These are phyloP conservation scores for Dicyrtoma fusca DNA, from an alignment of 2,888 invertebrate species.

Conservation along the genomic window DNA sequence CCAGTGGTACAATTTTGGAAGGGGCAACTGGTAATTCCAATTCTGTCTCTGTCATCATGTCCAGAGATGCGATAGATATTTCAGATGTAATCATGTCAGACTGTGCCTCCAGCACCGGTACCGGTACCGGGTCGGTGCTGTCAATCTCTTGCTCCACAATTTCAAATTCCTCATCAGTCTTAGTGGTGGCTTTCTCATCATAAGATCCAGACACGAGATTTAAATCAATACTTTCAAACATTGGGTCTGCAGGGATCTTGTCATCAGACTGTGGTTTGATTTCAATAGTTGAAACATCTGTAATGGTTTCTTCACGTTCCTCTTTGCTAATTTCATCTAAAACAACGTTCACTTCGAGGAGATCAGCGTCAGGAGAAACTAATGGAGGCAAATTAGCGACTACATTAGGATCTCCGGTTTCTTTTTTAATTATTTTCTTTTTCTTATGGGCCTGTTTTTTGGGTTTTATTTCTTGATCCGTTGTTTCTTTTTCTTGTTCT, in stretches of 20 bases:
- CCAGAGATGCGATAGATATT: slow-evolving; percentile 15
- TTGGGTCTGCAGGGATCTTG: background rate
- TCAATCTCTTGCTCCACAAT: slow-evolving; percentile 4
- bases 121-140: background rate
- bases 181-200: too few species aligned
- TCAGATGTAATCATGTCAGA: background rate
- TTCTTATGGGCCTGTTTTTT: background rate
- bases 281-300: too few species aligned
- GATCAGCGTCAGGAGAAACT: too few species aligned
- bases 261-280: too few species aligned
- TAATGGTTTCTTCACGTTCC: background rate
- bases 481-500: background rate
- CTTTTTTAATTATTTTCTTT: background rate
- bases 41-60: background rate
- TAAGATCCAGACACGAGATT: background rate
- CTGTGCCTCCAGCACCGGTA: slow-evolving; percentile 8
- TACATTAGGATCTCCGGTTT: too few species aligned
- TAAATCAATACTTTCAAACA: background rate
- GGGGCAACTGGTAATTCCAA: background rate
- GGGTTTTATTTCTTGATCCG: background rate
- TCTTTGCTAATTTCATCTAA: too few species aligned
- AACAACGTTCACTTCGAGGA: too few species aligned
- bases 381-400: background rate
- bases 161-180: slow-evolving; percentile 27
- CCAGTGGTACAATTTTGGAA: too few species aligned